Evolutionary conservation across 2,797 vertebrate species (phyloP).

Genomic region (Pseudochirops corinnae): DNA sequence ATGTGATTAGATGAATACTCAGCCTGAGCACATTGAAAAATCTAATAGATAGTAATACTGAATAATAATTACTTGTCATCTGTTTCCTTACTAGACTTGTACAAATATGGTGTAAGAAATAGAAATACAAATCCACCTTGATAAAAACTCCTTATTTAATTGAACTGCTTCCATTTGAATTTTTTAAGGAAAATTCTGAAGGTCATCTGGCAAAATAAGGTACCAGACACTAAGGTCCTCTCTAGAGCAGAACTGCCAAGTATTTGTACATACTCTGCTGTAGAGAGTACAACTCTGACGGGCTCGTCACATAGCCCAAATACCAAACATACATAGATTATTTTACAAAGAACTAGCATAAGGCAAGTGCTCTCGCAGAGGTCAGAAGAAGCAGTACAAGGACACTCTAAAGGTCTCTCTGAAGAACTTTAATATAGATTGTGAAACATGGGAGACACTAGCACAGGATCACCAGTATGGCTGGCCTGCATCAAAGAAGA

Average conservation of each 20-base stretch:
- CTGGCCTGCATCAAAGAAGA: neutral
- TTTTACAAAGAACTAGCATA: neutral
- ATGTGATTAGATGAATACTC: neutral
- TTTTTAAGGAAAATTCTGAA: neutral
- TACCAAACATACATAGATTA: neutral
- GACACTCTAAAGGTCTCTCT: neutral
- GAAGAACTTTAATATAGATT: neutral
- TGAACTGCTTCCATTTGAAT: neutral
- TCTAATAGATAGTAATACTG: neutral
- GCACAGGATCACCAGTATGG: neutral
- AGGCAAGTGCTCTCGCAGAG: neutral
- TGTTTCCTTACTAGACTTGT: neutral
- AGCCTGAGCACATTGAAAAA: neutral
- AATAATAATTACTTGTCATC: neutral
- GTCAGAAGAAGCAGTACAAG: neutral
- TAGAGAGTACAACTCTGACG: neutral
- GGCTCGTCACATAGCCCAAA: neutral
- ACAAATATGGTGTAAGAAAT: neutral
- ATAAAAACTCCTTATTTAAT: neutral
- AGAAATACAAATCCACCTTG: neutral
- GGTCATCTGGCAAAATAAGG: neutral
- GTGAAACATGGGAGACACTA: neutral
- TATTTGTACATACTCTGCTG: neutral
- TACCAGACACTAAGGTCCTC: neutral
- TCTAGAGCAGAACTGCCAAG: neutral